These are phyloP conservation scores for Zeugodacus cucurbitae DNA, from an alignment of 1,140 invertebrate genomes.

Conservation along the genomic window DNA sequence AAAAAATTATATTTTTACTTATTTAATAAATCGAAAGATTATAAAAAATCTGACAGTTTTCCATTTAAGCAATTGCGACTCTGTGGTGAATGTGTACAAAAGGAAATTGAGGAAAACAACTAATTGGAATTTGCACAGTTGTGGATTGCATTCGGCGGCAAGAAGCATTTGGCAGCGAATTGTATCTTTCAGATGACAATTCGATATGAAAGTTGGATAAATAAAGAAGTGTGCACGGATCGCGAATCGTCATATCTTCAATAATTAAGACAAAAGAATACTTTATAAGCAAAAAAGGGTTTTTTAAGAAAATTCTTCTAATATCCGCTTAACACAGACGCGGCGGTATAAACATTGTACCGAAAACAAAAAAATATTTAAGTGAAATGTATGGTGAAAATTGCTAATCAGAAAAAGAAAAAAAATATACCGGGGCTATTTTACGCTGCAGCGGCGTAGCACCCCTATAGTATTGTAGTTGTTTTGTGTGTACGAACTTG, in stretches of 20 bases:
- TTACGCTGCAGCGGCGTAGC: neutral
- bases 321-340: neutral
- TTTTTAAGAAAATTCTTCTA: neutral
- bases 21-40: no score
- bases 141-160: constrained; percentile 4
- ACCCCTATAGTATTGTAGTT: neutral
- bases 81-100: neutral
- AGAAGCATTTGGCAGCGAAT: neutral
- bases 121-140: neutral
- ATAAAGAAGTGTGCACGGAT: neutral
- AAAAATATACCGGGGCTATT: neutral
- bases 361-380: neutral
- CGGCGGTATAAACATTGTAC: neutral
- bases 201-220: constrained; percentile 30
- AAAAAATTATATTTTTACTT: no score
- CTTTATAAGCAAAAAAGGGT: neutral
- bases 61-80: neutral
- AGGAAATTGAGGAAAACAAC: neutral
- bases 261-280: neutral
- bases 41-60: no score
- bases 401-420: neutral
- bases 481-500: neutral
- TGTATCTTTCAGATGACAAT: constrained; percentile 5
- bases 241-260: neutral
- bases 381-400: neutral